Evolutionary conservation across 1,140 invertebrate species (phyloP).

Genomic region (Zaprionus lachaisei): DNA sequence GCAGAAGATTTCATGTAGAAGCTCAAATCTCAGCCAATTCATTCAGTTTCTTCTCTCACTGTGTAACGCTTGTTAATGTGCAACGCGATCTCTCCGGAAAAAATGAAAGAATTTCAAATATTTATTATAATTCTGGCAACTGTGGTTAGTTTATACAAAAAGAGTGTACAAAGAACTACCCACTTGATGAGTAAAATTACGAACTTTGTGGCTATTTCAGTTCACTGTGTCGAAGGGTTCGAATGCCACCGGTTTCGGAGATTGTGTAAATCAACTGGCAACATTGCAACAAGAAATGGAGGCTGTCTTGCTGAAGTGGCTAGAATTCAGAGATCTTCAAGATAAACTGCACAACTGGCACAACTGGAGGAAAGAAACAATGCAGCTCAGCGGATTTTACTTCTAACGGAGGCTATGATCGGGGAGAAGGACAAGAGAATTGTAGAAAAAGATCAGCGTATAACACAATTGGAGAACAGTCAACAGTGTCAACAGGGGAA

Average conservation of each 20-base stretch:
- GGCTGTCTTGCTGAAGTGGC: background rate
- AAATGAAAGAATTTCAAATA: background rate
- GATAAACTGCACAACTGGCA: background rate
- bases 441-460: background rate
- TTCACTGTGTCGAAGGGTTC: background rate
- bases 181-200: background rate
- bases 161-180: background rate
- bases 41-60: background rate
- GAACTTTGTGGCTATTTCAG: background rate
- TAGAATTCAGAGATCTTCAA: background rate
- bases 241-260: background rate
- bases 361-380: background rate
- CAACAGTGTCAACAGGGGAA: background rate
- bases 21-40: background rate
- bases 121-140: background rate
- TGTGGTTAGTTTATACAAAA: background rate
- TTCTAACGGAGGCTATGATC: background rate
- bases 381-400: background rate
- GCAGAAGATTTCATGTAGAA: background rate
- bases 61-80: too few relatives aligned
- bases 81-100: background rate
- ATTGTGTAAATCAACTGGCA: background rate
- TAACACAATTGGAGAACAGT: background rate
- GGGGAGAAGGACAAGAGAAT: background rate
- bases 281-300: background rate